phyloP scores from a whole-genome alignment of 1,140 invertebrate genomes.

The Magallana gigas region DNA sequence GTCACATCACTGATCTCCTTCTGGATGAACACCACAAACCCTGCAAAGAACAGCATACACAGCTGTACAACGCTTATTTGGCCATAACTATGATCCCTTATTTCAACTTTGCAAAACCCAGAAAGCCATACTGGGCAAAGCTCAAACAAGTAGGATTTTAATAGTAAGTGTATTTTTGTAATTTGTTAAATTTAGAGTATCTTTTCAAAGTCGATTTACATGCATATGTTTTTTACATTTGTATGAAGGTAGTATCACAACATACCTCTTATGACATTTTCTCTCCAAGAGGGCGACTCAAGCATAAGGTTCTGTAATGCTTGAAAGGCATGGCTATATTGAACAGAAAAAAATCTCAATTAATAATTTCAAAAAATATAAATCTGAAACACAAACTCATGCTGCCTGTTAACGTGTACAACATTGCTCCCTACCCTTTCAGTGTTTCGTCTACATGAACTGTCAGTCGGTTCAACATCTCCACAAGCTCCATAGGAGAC shows the following conservation, averaged over 20 bases:
- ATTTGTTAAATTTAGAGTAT: too few relatives aligned
- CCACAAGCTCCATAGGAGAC: slow-evolving; percentile 94
- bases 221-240: too few relatives aligned
- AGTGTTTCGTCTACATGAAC: slow-evolving; percentile 87
- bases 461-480: slow-evolving; percentile 93
- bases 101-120: background rate
- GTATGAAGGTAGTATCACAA: background rate
- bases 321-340: slow-evolving; percentile 90
- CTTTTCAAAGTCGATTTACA: too few relatives aligned
- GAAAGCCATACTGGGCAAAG: too few relatives aligned
- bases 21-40: slow-evolving; percentile 96
- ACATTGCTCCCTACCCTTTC: slow-evolving; percentile 73
- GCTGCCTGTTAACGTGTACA: background rate
- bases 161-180: too few relatives aligned
- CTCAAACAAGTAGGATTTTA: too few relatives aligned
- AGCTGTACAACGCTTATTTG: too few relatives aligned
- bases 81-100: too few relatives aligned
- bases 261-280: slow-evolving; percentile 90
- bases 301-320: slow-evolving; percentile 96
- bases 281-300: slow-evolving; percentile 98
- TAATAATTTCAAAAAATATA: background rate
- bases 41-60: slow-evolving; percentile 77
- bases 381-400: background rate
- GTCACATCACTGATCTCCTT: slow-evolving; percentile 95
- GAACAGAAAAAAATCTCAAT: background rate